A percentile compares a stretch with the other conserved stretches of the same genome.
Conservation (phyloP, 2,113 vertebrate species). For the Nansenia antarctica region DNA sequence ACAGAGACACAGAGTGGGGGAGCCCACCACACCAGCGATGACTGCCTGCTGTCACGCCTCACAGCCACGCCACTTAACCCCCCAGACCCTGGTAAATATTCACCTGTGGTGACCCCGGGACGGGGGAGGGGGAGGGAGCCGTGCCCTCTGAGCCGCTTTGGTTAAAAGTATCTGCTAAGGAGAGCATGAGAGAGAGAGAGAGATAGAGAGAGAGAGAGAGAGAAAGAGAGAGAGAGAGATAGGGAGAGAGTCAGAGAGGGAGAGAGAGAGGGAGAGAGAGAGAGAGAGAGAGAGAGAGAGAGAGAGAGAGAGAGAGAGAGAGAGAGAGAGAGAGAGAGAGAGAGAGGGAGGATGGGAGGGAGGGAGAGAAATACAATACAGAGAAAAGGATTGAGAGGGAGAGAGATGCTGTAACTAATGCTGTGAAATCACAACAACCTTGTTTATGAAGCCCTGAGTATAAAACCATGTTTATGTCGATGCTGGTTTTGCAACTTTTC, state of each 20-base stretch:
- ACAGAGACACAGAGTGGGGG: background rate
- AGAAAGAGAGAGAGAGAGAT: background rate
- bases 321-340: background rate
- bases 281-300: background rate
- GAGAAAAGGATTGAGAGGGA: background rate
- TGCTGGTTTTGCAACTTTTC: background rate
- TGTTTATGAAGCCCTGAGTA: background rate
- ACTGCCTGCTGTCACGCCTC: constrained; percentile 5
- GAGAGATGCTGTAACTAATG: too few species aligned
- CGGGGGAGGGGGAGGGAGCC: background rate
- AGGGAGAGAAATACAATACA: background rate
- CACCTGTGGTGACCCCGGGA: background rate
- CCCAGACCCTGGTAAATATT: background rate
- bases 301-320: background rate
- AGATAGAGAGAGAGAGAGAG: background rate
- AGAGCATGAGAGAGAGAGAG: background rate
- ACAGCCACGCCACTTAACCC: background rate
- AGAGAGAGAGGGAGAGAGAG: background rate
- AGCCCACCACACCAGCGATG: background rate
- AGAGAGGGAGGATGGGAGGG: background rate
- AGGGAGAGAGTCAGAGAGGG: background rate
- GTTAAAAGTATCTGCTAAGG: background rate
- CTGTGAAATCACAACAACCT: background rate
- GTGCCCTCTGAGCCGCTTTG: background rate
- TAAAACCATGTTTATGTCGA: background rate